Evolutionary conservation across 2,113 vertebrate species (phyloP).

Genomic region (Pelecanoides urinatrix): DNA sequence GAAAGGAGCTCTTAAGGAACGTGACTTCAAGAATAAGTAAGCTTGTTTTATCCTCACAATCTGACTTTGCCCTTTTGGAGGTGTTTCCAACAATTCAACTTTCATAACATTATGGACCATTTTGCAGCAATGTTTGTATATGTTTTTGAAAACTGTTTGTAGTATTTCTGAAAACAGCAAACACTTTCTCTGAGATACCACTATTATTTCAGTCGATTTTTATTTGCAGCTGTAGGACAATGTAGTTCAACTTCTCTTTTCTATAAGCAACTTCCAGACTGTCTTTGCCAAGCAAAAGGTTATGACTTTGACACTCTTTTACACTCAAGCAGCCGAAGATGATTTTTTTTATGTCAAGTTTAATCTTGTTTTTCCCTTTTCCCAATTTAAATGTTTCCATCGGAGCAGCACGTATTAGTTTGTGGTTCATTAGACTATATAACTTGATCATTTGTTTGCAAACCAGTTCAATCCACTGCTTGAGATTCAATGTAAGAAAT

Average conservation of each 20-base stretch:
- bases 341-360: rapidly evolving
- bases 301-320: neutral
- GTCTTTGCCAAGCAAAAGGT: neutral
- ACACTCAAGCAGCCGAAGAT: neutral
- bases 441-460: neutral
- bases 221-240: neutral
- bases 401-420: neutral
- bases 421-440: neutral
- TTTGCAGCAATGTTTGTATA: neutral
- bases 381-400: neutral
- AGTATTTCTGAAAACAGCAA: neutral
- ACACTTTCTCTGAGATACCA: neutral
- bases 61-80: neutral
- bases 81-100: neutral
- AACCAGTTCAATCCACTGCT: neutral
- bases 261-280: neutral
- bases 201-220: neutral
- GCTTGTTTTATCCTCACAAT: neutral
- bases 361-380: neutral
- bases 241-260: neutral
- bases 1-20: neutral
- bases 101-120: neutral
- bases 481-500: neutral
- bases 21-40: neutral
- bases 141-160: neutral